Conservation (phyloP, 2,113 vertebrate genomes). For the Eublepharis macularius region DNA sequence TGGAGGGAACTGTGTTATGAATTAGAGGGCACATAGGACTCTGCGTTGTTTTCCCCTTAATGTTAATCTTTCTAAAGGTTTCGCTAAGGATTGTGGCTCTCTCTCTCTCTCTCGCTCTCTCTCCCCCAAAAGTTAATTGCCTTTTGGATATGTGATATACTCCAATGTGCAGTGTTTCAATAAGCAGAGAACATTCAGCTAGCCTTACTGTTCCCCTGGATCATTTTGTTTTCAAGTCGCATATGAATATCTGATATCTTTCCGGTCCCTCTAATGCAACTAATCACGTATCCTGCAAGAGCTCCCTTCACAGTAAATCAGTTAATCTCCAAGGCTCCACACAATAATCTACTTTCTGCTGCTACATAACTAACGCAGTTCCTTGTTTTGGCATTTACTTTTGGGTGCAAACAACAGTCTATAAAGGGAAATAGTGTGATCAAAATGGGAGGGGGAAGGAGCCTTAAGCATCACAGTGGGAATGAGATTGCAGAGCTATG, state of each 20-base stretch:
- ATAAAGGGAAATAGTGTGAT: neutral
- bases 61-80: neutral
- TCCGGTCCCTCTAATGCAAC: neutral
- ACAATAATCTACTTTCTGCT: neutral
- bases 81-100: neutral
- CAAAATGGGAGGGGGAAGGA: neutral
- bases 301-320: neutral
- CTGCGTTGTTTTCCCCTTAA: neutral
- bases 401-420: neutral
- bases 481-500: neutral
- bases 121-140: neutral
- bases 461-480: neutral
- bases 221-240: neutral
- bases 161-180: neutral
- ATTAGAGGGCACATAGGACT: neutral
- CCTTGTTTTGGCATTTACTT: neutral
- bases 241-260: neutral
- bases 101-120: neutral
- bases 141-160: neutral
- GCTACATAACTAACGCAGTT: conserved; percentile 1
- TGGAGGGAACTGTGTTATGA: neutral
- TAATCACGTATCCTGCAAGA: neutral
- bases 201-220: neutral
- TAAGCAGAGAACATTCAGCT: neutral
- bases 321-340: neutral